Base-by-base conservation (phyloP, 2,888 invertebrate genomes). In the Sphecodes monilicornis region DNA sequence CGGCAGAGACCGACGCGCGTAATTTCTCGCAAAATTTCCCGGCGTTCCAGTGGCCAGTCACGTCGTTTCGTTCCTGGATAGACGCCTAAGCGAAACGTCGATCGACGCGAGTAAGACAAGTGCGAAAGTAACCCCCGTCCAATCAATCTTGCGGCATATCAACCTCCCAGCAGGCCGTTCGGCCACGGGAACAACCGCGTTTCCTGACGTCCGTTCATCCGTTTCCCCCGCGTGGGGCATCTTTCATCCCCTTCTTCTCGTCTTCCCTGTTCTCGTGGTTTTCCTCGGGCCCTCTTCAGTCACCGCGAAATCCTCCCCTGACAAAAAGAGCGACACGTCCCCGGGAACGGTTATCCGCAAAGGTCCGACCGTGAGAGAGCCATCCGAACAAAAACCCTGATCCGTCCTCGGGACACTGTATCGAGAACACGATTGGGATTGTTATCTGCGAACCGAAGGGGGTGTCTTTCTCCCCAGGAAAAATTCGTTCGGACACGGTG, bases 21-120 rank as follows among this genome's bases (percentile, higher is more conserved):
- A 79, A 88, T 85, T 88, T 82, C 79, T 78, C 43, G 69, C n/a
- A 64, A 60, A 73, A 75, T 78, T 76, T 74, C 60, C 2, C 39
- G 69, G 13, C 79, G 76, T 64, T 75, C 26, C 50, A 50, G 80
- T 39, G 70, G 60, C 66, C 46, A 68, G 80, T 82, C 87, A 82
- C 86, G 82, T 81, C 72, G 82, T 66, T 64, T 16, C 71, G 70
- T 10, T 16, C n/a, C 10, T n/a, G 76, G 79, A 74, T 76, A 84
- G 79, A 84, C 82, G 86, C 82, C 86, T 88, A 87, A 90, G 78
- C 90, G 88, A 84, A 89, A 88, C 80, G 89, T 90, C 90, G 90
- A 90, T 90, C 84, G 89, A 76, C 82, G 84, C 82, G 88, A 91
- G 90, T 88, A 91, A 91, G 91, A 91, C 90, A 91, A 90, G 91